These are phyloP conservation scores for Globodera ellingtonae DNA, from an alignment of 1,140 invertebrate species.

Conservation along the genomic window DNA sequence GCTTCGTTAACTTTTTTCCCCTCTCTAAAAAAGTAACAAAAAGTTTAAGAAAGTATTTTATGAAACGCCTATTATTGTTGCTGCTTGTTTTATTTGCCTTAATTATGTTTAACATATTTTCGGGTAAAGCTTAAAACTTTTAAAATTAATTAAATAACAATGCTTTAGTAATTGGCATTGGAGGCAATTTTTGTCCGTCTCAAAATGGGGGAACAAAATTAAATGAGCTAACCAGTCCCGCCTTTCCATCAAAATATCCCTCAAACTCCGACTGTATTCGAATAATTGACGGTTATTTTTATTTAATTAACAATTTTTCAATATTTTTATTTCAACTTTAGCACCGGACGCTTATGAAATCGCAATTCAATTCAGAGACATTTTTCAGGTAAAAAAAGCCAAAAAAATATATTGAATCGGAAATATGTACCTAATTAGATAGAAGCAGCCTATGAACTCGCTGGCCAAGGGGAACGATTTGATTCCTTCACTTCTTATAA, in stretches of 20 bases:
- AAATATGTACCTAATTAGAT: constrained; percentile 22
- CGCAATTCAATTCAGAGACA: constrained; percentile 38
- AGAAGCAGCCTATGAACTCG: constrained; percentile 50
- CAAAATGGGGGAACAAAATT: neutral
- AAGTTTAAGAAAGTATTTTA: neutral
- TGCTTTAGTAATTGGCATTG: neutral
- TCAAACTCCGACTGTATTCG: constrained; percentile 42
- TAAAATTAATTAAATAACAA: neutral
- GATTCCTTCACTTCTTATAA: constrained; percentile 17
- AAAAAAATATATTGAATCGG: neutral
- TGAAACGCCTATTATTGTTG: neutral
- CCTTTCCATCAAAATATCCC: constrained; percentile 45
- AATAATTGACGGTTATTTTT: constrained; percentile 16
- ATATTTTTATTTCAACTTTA: constrained; percentile 9
- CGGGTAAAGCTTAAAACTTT: no score
- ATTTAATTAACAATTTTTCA: neutral
- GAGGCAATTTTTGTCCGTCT: neutral
- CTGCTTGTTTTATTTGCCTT: neutral
- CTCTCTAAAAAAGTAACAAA: no score
- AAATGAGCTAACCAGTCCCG: constrained; percentile 46
- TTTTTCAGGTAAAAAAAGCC: constrained; percentile 36
- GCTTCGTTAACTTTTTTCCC: neutral
- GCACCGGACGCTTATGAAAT: constrained; percentile 46
- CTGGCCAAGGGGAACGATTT: neutral
- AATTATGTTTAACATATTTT: neutral